A percentile compares a stretch with the other conserved stretches of the same genome.
phyloP scores from a whole-genome alignment of 2,888 invertebrate species.

The Oasisia sp. region DNA sequence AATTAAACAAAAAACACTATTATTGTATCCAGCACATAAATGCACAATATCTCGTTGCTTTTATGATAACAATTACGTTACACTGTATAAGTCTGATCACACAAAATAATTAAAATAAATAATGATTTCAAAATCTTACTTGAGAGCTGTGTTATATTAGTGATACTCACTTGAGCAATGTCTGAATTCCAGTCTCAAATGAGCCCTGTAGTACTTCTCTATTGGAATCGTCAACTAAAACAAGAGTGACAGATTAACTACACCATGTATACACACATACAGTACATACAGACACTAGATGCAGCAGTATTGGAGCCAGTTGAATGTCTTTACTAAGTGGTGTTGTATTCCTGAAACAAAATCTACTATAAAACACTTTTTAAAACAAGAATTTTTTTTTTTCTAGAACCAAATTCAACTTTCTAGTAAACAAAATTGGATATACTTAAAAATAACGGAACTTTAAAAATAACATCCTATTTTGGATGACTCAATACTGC shows the following conservation, averaged over 20 bases:
- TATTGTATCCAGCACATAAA: too few species aligned
- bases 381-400: too few species aligned
- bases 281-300: not conserved
- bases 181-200: conserved; percentile 88
- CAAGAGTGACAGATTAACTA: not conserved
- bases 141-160: not conserved
- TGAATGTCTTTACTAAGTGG: not conserved
- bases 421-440: too few species aligned
- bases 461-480: too few species aligned
- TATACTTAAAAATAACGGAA: too few species aligned
- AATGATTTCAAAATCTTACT: conserved; percentile 45
- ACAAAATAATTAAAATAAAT: not conserved
- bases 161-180: conserved; percentile 87
- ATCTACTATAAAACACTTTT: too few species aligned
- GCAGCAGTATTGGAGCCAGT: not conserved
- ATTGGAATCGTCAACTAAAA: conserved; percentile 87
- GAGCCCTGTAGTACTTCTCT: conserved; percentile 91
- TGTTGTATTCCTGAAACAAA: not conserved
- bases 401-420: too few species aligned
- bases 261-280: not conserved
- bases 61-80: too few species aligned
- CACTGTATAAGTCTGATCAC: too few species aligned
- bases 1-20: too few species aligned
- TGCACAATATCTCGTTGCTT: too few species aligned
- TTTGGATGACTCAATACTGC: not conserved